Evolutionary conservation across 2,113 vertebrate genomes (phyloP).

Genomic region (Periophthalmodon schlosseri): DNA sequence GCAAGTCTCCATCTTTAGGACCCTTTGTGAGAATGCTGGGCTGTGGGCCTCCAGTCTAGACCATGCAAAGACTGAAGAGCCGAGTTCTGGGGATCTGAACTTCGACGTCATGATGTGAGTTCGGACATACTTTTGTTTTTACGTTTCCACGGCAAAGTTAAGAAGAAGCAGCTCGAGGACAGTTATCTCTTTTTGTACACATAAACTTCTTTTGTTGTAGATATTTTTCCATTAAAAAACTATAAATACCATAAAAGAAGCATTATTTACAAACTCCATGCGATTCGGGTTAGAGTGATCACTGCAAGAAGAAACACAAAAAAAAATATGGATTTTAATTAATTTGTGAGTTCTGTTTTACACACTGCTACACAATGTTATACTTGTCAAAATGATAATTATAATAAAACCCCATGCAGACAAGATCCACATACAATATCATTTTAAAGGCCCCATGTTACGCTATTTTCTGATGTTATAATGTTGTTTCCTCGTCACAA

Average conservation of each 20-base stretch:
- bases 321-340: slow-evolving; percentile 33
- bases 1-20: slow-evolving; percentile 28
- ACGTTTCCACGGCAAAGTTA: slow-evolving; percentile 54
- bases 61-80: slow-evolving; percentile 79
- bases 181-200: slow-evolving; percentile 71
- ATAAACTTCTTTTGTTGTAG: slow-evolving; percentile 66
- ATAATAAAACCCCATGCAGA: slow-evolving; percentile 50
- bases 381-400: neutral
- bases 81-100: slow-evolving; percentile 61
- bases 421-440: slow-evolving; percentile 1
- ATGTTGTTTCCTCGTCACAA: too few species aligned
- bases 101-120: slow-evolving; percentile 55
- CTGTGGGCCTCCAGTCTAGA: slow-evolving; percentile 81
- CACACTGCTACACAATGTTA: slow-evolving; percentile 11
- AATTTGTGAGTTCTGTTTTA: slow-evolving; percentile 5
- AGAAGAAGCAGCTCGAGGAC: slow-evolving; percentile 86
- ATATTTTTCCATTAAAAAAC: slow-evolving; percentile 77
- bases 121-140: slow-evolving; percentile 14
- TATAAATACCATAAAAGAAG: slow-evolving; percentile 96
- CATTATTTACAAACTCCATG: slow-evolving; percentile 99
- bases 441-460: too few species aligned
- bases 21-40: slow-evolving; percentile 74
- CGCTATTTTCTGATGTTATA: too few species aligned
- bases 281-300: slow-evolving; percentile 93
- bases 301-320: slow-evolving; percentile 86